Percentiles rank a stretch among this genome's conserved stretches.
Conservation (phyloP, 2,888 invertebrate genomes). For the Sialis fuliginosa region DNA sequence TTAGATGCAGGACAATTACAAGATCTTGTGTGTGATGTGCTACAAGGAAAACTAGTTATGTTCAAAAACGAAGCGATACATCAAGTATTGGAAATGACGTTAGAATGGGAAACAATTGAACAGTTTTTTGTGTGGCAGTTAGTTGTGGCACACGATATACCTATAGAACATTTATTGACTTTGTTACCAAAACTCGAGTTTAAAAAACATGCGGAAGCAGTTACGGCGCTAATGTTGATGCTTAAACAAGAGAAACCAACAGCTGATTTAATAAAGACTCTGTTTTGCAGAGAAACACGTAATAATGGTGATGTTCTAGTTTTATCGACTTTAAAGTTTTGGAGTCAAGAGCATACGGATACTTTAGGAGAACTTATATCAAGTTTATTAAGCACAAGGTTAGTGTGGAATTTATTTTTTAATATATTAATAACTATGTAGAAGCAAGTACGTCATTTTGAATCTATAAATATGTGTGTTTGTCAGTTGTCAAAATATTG, state of each 20-base stretch:
- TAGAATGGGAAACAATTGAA: slow-evolving; percentile 94
- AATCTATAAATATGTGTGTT: no score
- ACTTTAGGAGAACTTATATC: slow-evolving; percentile 69
- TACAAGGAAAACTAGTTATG: slow-evolving; percentile 75
- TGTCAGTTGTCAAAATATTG: no score
- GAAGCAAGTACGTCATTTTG: no score
- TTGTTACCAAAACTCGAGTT: slow-evolving; percentile 61
- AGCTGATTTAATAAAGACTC: slow-evolving; percentile 64
- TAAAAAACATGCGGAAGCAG: slow-evolving; percentile 78
- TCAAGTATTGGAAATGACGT: slow-evolving; percentile 59
- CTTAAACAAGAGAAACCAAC: slow-evolving; percentile 84
- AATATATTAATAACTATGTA: no score
- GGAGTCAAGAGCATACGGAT: slow-evolving; percentile 87
- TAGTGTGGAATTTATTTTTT: no score
- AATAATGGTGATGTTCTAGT: slow-evolving; percentile 69
- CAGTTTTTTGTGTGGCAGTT: slow-evolving; percentile 97
- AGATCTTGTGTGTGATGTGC: slow-evolving; percentile 74
- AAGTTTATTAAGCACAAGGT: slow-evolving; percentile 54
- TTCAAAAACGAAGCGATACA: slow-evolving; percentile 62
- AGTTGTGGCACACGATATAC: slow-evolving; percentile 82
- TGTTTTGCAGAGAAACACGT: slow-evolving; percentile 59
- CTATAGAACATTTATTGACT: slow-evolving; percentile 75
- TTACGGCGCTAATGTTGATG: slow-evolving; percentile 76
- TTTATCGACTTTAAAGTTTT: slow-evolving; percentile 78
- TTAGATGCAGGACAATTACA: slow-evolving; percentile 83